A percentile compares a stretch with the other conserved stretches of the same genome.
These are phyloP conservation scores for Babyrousa celebensis DNA, from an alignment of 2,797 vertebrate species.

Conservation along the genomic window DNA sequence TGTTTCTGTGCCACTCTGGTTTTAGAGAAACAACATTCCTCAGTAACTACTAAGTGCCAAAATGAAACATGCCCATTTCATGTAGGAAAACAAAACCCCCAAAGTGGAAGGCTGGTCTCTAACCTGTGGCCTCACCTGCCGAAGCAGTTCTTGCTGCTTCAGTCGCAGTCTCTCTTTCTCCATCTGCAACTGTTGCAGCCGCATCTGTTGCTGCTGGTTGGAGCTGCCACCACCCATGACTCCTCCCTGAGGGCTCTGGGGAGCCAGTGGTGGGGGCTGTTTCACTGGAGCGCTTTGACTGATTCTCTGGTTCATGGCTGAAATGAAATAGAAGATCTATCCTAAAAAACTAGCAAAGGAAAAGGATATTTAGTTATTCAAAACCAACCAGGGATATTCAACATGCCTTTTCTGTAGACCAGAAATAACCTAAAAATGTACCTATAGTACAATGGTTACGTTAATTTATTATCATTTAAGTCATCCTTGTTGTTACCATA, in stretches of 20 bases:
- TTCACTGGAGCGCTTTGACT: constrained; percentile 97
- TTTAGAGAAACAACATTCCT: not conserved
- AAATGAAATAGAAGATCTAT: constrained; percentile 74
- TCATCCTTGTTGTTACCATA: not conserved
- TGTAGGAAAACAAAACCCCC: constrained; percentile 77
- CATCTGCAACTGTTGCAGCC: constrained; percentile 97
- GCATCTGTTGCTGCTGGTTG: constrained; percentile 94
- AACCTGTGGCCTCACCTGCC: constrained; percentile 99
- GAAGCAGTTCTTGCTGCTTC: constrained; percentile 98
- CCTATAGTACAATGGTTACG: no score
- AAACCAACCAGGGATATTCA: not conserved
- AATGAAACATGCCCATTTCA: constrained; percentile 68
- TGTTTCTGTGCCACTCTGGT: constrained; percentile 21
- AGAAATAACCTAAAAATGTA: not conserved
- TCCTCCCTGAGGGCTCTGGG: constrained; percentile 94
- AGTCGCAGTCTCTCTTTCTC: constrained; percentile 97
- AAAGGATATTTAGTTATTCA: not conserved
- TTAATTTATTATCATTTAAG: not conserved
- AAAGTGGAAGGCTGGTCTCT: constrained; percentile 90
- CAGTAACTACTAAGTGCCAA: constrained; percentile 24
- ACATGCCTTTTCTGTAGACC: not conserved
- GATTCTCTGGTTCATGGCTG: constrained; percentile 98
- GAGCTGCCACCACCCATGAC: constrained; percentile 93
- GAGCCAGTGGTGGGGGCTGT: constrained; percentile 94
- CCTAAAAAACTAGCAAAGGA: constrained; percentile 58